Evolutionary conservation across 2,797 vertebrate species (phyloP).

Genomic region (Squalus acanthias): DNA sequence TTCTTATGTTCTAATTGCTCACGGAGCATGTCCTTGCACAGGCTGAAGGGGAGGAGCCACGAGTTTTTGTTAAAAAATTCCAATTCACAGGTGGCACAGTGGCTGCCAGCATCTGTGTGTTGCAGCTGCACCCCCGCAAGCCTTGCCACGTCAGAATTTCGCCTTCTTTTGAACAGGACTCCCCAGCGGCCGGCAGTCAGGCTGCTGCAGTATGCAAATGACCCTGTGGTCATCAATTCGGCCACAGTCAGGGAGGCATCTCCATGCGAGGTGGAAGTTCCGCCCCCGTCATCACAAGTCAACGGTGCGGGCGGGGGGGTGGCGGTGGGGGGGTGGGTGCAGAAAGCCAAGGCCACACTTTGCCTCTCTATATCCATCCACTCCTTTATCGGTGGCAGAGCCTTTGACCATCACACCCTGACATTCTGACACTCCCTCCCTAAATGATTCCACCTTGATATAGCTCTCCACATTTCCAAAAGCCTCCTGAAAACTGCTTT

Average conservation of each 20-base stretch:
- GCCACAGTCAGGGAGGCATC: not conserved
- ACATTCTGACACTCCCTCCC: not conserved
- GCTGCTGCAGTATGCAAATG: not conserved
- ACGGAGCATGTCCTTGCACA: not conserved
- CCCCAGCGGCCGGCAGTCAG: not conserved
- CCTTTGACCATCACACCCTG: not conserved
- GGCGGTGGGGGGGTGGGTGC: no score
- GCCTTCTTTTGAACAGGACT: not conserved
- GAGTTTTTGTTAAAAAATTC: not conserved
- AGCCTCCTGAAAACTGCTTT: not conserved
- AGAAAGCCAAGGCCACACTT: not conserved
- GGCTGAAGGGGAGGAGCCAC: not conserved
- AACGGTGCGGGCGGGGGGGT: no score
- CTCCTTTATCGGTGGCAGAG: not conserved
- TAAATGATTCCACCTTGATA: not conserved
- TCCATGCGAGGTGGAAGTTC: not conserved
- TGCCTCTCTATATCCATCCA: not conserved
- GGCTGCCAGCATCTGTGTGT: not conserved
- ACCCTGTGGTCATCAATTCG: not conserved
- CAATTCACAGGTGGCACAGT: not conserved
- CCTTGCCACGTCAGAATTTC: not conserved
- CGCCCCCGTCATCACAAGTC: not conserved
- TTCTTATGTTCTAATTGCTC: not conserved
- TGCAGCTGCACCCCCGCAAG: no score
- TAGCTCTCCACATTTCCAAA: not conserved